These are phyloP conservation scores for Pseudococcus viburni DNA, from an alignment of 2,888 invertebrate species.

Conservation along the genomic window DNA sequence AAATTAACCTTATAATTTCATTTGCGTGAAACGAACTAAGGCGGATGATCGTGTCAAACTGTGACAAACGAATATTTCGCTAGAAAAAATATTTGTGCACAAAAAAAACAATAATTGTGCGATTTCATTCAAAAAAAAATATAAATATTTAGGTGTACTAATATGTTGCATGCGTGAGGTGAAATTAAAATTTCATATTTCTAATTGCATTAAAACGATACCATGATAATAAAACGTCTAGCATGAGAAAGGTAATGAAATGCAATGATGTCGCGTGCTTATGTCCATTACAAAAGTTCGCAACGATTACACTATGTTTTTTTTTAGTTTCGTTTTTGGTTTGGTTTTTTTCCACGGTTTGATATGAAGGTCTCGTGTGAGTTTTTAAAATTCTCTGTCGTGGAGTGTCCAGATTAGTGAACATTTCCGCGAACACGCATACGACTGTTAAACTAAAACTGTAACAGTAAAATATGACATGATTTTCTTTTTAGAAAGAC, in stretches of 20 bases:
- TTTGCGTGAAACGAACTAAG: conserved; percentile 6
- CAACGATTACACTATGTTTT: not conserved
- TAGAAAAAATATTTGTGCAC: not conserved
- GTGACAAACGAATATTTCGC: not conserved
- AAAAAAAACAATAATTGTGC: not conserved
- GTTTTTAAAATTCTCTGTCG: conserved; percentile 13
- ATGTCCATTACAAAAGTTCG: not conserved
- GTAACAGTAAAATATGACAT: not conserved
- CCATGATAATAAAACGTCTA: conserved; percentile 12
- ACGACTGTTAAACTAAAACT: not conserved
- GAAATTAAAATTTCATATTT: conserved; percentile 49
- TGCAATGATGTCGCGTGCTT: conserved; percentile 43
- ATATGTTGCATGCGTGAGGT: conserved; percentile 5
- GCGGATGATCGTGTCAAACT: conserved; percentile 12
- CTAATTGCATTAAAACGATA: conserved; percentile 42
- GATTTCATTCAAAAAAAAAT: conserved; percentile 1
- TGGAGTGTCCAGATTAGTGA: conserved; percentile 27
- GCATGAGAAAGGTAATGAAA: conserved; percentile 32
- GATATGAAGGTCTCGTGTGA: conserved; percentile 4
- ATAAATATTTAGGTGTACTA: not conserved
- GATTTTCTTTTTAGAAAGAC: conserved; percentile 20
- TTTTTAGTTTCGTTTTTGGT: not conserved
- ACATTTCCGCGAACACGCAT: conserved; percentile 43
- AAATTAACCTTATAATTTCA: conserved; percentile 32
- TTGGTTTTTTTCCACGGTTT: too few relatives aligned